phyloP scores from a whole-genome alignment of 1,140 invertebrate genomes.

The Bacillus rossius region DNA sequence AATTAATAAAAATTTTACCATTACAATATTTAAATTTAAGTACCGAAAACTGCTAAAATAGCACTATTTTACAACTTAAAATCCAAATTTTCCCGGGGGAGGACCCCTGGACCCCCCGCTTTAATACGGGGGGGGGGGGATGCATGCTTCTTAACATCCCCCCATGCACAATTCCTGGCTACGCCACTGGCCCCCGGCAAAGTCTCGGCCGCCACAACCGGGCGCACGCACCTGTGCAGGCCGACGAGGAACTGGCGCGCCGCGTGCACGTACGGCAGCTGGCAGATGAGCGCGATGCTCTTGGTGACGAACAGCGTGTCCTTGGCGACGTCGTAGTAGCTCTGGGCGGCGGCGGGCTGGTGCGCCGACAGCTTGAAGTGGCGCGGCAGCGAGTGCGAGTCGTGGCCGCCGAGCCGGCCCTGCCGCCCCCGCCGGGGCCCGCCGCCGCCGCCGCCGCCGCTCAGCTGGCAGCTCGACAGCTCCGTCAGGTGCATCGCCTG shows the following conservation, averaged over 20 bases:
- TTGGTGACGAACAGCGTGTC: conserved; percentile 94
- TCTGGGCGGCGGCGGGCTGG: conserved; percentile 57
- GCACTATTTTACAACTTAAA: too few relatives aligned
- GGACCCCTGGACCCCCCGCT: too few relatives aligned
- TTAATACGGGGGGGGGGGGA: too few relatives aligned
- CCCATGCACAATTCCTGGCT: too few relatives aligned
- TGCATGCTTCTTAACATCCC: too few relatives aligned
- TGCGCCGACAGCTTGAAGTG: conserved; percentile 83
- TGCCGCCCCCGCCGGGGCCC: not conserved
- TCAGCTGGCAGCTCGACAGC: conserved; percentile 61
- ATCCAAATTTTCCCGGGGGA: too few relatives aligned
- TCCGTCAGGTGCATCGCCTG: conserved; percentile 90
- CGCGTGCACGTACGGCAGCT: conserved; percentile 83
- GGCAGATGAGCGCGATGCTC: conserved; percentile 87
- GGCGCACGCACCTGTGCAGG: conserved; percentile 85
- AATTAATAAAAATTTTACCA: too few relatives aligned
- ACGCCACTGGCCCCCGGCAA: too few relatives aligned
- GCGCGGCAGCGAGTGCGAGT: conserved; percentile 70
- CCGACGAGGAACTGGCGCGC: conserved; percentile 79
- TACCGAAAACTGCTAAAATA: too few relatives aligned
- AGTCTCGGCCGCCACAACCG: too few relatives aligned
- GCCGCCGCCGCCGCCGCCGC: conserved; percentile 3
- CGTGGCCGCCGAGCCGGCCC: conserved; percentile 31
- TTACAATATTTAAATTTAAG: too few relatives aligned
- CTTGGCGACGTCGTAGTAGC: conserved; percentile 88